A percentile compares a stretch with the other conserved stretches of the same genome.
These are phyloP conservation scores for Ibycter americanus DNA, from an alignment of 2,797 vertebrate genomes.

Conservation along the genomic window DNA sequence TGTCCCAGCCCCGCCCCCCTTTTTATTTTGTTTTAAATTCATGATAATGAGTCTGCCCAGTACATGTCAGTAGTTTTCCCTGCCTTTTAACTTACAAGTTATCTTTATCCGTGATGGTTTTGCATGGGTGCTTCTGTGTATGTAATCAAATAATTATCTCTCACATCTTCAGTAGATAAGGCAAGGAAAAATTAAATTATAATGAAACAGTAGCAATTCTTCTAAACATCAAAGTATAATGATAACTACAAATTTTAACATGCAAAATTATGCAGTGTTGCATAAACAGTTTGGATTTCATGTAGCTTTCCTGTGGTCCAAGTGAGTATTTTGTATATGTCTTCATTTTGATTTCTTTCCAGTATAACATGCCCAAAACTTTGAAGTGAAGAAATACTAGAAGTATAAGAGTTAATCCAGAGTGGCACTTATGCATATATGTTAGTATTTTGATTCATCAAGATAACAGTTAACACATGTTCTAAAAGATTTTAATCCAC, in stretches of 20 bases:
- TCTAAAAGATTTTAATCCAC: not conserved
- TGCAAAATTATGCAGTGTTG: not conserved
- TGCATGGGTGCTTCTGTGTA: not conserved
- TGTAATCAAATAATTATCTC: conserved; percentile 33
- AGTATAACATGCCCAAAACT: not conserved
- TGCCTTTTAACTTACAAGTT: not conserved
- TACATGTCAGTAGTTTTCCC: not conserved
- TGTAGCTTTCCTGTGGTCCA: not conserved
- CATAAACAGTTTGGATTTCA: not conserved
- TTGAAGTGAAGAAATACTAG: not conserved
- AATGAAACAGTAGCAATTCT: not conserved
- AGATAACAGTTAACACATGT: not conserved
- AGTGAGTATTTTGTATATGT: not conserved
- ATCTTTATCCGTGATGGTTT: not conserved
- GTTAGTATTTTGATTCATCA: not conserved
- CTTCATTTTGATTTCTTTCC: not conserved
- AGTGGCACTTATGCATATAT: not conserved
- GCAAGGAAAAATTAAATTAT: conserved; percentile 3
- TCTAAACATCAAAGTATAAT: conserved; percentile 38
- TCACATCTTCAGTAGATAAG: conserved; percentile 23
- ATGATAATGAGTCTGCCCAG: not conserved
- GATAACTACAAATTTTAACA: conserved; percentile 8
- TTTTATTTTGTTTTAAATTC: not conserved
- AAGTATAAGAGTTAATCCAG: not conserved
- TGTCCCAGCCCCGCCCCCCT: accelerated